Conservation (phyloP, 2,888 invertebrate genomes). For the Dryococelus australis region DNA sequence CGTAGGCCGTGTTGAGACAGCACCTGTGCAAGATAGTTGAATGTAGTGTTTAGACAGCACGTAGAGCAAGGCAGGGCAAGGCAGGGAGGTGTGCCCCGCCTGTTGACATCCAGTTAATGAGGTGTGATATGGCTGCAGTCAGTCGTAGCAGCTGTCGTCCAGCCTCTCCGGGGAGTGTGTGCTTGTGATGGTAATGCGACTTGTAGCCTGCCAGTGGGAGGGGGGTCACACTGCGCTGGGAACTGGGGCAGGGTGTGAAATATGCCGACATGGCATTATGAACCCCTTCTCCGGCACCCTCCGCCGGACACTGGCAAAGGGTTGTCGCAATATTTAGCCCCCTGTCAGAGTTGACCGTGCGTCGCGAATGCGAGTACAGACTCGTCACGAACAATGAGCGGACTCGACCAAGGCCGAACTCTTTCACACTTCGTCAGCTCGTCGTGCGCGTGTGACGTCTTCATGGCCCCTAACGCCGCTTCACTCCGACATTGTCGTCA, state of each 20-base stretch:
- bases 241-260: background rate
- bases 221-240: background rate
- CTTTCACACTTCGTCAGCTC: background rate
- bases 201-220: background rate
- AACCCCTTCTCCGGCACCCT: background rate
- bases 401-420: background rate
- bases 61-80: background rate
- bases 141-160: background rate
- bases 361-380: background rate
- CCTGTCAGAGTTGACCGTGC: background rate
- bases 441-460: background rate
- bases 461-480: background rate
- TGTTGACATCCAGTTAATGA: background rate
- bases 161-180: background rate
- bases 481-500: too few species aligned
- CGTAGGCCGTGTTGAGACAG: too few species aligned
- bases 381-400: background rate
- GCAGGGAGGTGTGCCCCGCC: background rate
- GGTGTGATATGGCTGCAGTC: background rate
- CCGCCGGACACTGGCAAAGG: background rate
- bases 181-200: background rate
- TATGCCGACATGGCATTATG: background rate
- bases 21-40: too few species aligned
- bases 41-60: too few species aligned
- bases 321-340: constrained; percentile 6